Conservation (phyloP, 2,113 vertebrate genomes). For the Xenopus tropicalis region UCB_Xtro_10.0 CM004443.2:174738501-174739000, state of each 20-base stretch:
- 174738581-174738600: background rate
- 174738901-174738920: constrained; percentile 38
- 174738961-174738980: constrained; percentile 42
- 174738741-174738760: constrained; percentile 24
- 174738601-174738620: background rate
- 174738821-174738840: constrained; percentile 39
- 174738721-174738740: constrained; percentile 9
- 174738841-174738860: constrained; percentile 22
- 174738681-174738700: constrained; percentile 3
- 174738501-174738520: background rate
- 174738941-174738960: constrained; percentile 30
- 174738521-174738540: background rate
- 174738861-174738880: constrained; percentile 39
- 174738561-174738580: background rate
- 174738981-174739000: constrained; percentile 42
- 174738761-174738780: constrained; percentile 36
- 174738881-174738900: constrained; percentile 44
- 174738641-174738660: background rate
- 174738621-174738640: background rate
- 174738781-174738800: constrained; percentile 28
- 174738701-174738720: constrained; percentile 14
- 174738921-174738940: constrained; percentile 36
- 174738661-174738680: constrained; percentile 2
- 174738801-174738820: constrained; percentile 41
- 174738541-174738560: background rate